Base-by-base conservation (phyloP, 2,888 invertebrate genomes). In the Eilema griseolum region DNA sequence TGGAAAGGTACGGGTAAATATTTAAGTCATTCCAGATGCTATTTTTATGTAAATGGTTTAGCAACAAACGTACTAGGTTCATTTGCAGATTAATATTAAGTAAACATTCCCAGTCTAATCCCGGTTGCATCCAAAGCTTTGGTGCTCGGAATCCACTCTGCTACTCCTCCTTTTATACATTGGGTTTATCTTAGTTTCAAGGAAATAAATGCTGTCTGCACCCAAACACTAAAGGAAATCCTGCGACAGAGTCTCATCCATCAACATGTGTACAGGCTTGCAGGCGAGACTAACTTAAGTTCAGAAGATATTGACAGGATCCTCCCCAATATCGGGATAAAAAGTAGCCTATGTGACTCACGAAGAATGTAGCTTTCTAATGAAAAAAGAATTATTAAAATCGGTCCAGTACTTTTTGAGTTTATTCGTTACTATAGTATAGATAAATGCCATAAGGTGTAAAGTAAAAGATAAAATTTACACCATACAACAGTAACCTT, bases 1-100 rank as follows among this genome's bases (percentile, higher is more conserved):
- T 61, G 41, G 66, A 70, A 46, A 72, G 69, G 71, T 46, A 14
- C 12, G 26, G 71, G 77, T 80, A 67, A 83, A 68, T 71, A 71
- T 74, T 79, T 77, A 72, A 82, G 71, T 77, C 74, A 52, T 70
- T 2, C 14, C 24, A 10, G 8, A 41, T 37, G 24, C 3, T 7
- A 23, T 37, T 37, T 14, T 37, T 24, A 2, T 16, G 24, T 4
- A 26, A 23, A 37, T 10, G 11, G 12, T 23, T 41, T 20, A 41
- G 4, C 3, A 41, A 20, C 26, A 3, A 62, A 16, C 14, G 4
- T 20, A 3, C 1, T 20, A 20, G 1, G n/a, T 52, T 20, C 7
- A 46, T 2, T 52, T 2, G 33, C n/a, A n/a, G n/a, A n/a, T 52
- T 46, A 46, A 3, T 46, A 41, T 20, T 20, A 7, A 46, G 20